Conservation (phyloP, 2,888 invertebrate species). For the Dendrolimus houi region DNA sequence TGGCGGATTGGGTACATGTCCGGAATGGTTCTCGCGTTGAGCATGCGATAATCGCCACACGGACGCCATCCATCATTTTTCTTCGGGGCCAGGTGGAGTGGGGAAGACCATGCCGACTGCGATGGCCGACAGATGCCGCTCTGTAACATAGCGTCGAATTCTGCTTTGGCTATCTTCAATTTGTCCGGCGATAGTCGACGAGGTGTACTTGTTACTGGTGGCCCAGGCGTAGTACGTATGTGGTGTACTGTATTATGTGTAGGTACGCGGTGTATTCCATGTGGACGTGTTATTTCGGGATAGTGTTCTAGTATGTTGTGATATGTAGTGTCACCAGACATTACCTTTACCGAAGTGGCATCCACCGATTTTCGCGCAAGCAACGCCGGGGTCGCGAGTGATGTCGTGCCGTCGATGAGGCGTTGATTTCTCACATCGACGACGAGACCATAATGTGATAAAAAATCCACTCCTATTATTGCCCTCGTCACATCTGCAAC, state of each 20-base stretch:
- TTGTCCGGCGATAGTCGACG: conserved; percentile 3
- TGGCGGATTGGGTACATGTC: conserved; percentile 6
- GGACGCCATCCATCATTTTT: conserved; percentile 11
- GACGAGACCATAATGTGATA: conserved; percentile 6
- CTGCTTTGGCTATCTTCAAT: background rate
- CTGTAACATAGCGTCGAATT: background rate
- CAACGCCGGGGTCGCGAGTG: conserved; percentile 1
- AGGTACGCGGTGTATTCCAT: background rate
- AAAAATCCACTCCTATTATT: conserved; percentile 16
- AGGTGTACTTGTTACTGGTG: conserved; percentile 1
- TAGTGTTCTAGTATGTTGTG: conserved; percentile 1
- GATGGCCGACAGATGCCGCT: conserved; percentile 4
- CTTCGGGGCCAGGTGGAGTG: conserved; percentile 9
- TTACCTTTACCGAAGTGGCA: conserved; percentile 2
- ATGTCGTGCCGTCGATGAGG: conserved; percentile 3
- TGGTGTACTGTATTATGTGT: conserved; percentile 2
- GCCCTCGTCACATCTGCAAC: conserved; percentile 30
- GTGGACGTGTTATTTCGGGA: conserved; percentile 2
- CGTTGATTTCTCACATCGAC: conserved; percentile 6
- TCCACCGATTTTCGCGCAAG: background rate
- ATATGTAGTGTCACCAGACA: conserved; percentile 1
- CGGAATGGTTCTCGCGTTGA: conserved; percentile 7
- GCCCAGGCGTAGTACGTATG: conserved; percentile 3
- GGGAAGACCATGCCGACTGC: conserved; percentile 8
- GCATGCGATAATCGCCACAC: conserved; percentile 9